Base-by-base conservation (phyloP, 2,888 invertebrate species). In the Drosophila lacicola region DNA sequence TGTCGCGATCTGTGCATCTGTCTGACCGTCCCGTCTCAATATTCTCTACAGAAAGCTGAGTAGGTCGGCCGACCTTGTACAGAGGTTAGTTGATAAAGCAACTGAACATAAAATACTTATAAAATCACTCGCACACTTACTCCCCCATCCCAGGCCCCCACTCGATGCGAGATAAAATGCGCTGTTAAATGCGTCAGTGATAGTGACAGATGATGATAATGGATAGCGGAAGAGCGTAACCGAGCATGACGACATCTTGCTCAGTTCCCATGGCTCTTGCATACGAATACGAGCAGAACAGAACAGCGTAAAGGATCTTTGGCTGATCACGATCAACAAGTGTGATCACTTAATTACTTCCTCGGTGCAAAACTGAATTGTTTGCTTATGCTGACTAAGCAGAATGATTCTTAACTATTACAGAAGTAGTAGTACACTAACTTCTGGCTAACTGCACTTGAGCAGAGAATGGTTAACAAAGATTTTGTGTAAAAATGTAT, bases 131-230 rank as follows among this genome's bases (percentile, higher is more conserved):
- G 17, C 41, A 4, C 19, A 4, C 21, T 17, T 6, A 13, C 19
- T 3, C 9, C 13, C 42, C 25, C 8, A 13, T 25, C 37, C 29
- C 14, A 9, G 29, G 13, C 37, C 19, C 2, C 21, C 17, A 29
- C 49, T 33, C 25, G 41, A 33, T 39, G 51, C 39, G 57, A 58
- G 62, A 76, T 70, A 75, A 65, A 61, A 64, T 14, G 37, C 25
- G 51, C 51, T 63, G 67, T 72, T 56, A 72, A 77, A 72, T 63
- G 75, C 74, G 64, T 66, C 65, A 78, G 51, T 70, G 70, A 66
- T 78, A 70, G 63, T 74, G 56, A 57, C 76, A 78, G 53, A 78
- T 73, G 70, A 74, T 66, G 66, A 73, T 78, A 62, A 70, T 78
- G 62, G 51, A 69, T 73, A 64, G 78, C 68, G 61, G 69, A 76